phyloP scores from a whole-genome alignment of 2,113 vertebrate genomes.

The Echinops telfairi region DNA sequence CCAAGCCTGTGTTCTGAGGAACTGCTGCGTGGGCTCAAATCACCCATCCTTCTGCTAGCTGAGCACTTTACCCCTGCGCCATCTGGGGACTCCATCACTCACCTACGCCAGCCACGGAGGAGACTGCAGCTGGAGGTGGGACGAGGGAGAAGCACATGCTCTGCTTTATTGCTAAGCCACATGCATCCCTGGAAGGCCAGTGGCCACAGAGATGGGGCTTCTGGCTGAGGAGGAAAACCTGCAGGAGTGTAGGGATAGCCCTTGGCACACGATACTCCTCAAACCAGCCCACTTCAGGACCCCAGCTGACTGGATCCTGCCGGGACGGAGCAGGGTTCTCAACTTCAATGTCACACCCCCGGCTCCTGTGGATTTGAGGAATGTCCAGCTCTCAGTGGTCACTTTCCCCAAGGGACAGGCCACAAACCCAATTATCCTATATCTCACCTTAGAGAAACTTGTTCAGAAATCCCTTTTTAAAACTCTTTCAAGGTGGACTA shows the following conservation, averaged over 20 bases:
- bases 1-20: neutral
- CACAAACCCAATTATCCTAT: neutral
- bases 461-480: neutral
- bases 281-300: neutral
- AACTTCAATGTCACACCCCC: neutral
- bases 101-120: no score
- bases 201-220: neutral
- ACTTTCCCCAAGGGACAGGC: neutral
- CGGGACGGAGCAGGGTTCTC: neutral
- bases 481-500: constrained; percentile 43
- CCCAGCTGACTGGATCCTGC: neutral
- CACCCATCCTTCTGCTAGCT: neutral
- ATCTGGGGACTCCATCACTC: neutral
- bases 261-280: fast-evolving
- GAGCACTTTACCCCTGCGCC: neutral
- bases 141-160: neutral
- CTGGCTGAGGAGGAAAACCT: neutral
- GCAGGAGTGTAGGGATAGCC: no score
- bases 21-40: neutral
- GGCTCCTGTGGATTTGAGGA: neutral
- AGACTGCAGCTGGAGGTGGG: neutral
- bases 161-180: neutral
- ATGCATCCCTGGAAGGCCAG: no score
- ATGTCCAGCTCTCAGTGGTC: neutral
- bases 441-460: constrained; percentile 14